Percentiles rank a stretch among this genome's conserved stretches.
These are phyloP conservation scores for Caenorhabditis sp. DNA, from an alignment of 2,888 invertebrate genomes.

Conservation along the genomic window DNA sequence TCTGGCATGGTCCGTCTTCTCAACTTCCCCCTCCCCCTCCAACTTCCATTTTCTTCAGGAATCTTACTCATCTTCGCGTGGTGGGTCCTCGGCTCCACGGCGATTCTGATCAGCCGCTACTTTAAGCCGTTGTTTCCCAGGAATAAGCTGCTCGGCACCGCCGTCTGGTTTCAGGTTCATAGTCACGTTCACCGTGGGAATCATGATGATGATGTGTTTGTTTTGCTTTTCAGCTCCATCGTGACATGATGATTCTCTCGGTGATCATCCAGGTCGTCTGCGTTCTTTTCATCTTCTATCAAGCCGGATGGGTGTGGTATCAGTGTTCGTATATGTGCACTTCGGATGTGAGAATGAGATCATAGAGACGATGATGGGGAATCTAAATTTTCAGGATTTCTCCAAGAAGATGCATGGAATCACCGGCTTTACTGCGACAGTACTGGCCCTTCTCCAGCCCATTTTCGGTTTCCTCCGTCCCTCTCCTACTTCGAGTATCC, in stretches of 20 bases:
- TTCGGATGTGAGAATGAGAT: slow-evolving; percentile 57
- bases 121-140: slow-evolving; percentile 75
- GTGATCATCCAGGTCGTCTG: slow-evolving; percentile 70
- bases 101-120: slow-evolving; percentile 74
- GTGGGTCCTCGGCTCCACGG: slow-evolving; percentile 76
- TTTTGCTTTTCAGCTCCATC: slow-evolving; percentile 71
- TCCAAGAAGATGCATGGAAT: slow-evolving; percentile 67
- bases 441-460: slow-evolving; percentile 68
- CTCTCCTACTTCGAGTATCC: slow-evolving; percentile 65
- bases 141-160: slow-evolving; percentile 72
- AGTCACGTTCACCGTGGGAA: background rate
- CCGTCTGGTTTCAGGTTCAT: slow-evolving; percentile 75
- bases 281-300: slow-evolving; percentile 73
- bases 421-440: slow-evolving; percentile 66
- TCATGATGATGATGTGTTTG: background rate
- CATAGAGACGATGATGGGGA: background rate
- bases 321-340: slow-evolving; percentile 75
- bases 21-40: too few species aligned
- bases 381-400: slow-evolving; percentile 45
- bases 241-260: slow-evolving; percentile 70
- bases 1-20: slow-evolving; percentile 69
- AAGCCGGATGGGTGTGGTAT: slow-evolving; percentile 76
- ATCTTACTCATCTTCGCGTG: slow-evolving; percentile 71
- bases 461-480: slow-evolving; percentile 71
- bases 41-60: slow-evolving; percentile 57